Evolutionary conservation across 2,113 vertebrate genomes (phyloP).

Genomic region (human): GRCh38 chr4:90255001-90255500

Average conservation of each 20-base stretch:
- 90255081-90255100: not conserved
- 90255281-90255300: not conserved
- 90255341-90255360: not conserved
- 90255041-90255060: not conserved
- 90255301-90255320: not conserved
- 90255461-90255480: not conserved
- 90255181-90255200: not conserved
- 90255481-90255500: not conserved
- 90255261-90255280: constrained; percentile 5
- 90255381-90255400: not conserved
- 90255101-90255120: not conserved
- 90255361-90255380: not conserved
- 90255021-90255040: not conserved
- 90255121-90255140: not conserved
- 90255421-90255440: not conserved
- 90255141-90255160: constrained; percentile 29
- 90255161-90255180: not conserved
- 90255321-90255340: not conserved
- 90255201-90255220: constrained; percentile 1
- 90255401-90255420: not conserved
- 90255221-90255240: not conserved
- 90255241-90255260: not conserved
- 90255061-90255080: not conserved
- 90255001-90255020: not conserved
- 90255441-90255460: not conserved